Evolutionary conservation across 2,113 vertebrate genomes (phyloP), one percentile per base, ranked within the genome.

Genomic region (Burhinus oedicnemus): DNA sequence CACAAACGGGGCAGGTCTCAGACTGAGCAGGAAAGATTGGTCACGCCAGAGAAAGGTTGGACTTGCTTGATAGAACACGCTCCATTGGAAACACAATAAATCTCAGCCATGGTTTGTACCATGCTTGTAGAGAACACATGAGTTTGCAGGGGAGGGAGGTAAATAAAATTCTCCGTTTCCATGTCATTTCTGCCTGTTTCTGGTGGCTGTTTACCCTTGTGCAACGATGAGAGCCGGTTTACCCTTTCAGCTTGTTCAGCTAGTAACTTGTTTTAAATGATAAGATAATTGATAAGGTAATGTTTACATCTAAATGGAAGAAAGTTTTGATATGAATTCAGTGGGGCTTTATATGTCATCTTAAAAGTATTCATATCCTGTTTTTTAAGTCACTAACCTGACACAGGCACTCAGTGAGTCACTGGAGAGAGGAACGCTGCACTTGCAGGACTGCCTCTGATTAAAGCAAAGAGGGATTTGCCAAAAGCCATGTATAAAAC

Each of bases 331-430:
- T 30, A 54, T 38, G 2, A 91, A 72, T 81, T 82, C 47, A 89
- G 17, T n/a, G n/a, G 38, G 49, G 15, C 49, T 84, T 91, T 69
- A 5, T 61, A 80, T 38, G 42, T 77, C 21, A 72, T 74, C 62
- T 91, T 51, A 27, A 29, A 89, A 69, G 79, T 49, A 79, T 92
- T 94, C 70, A 72, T 85, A 94, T 96, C 89, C 86, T 96, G 89
- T 95, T 92, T 49, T 89, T 95, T 5, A 72, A 74, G 74, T 49
- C 77, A 36, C 74, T 74, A 84, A 79, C 54, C 62, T 95, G 84
- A 80, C 68, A 82, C 42, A 40, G 74, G 22, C 77, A 38, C 45
- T 45, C 69, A 51, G 27, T 65, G 70, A 87, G 66, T 91, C 89
- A 85, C 82, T 32, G 5, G 3, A 40, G 55, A 86, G 64, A 54